A percentile compares a stretch with the other conserved stretches of the same genome.
These are phyloP conservation scores for Battus philenor DNA, from an alignment of 1,140 invertebrate species.

Conservation along the genomic window DNA sequence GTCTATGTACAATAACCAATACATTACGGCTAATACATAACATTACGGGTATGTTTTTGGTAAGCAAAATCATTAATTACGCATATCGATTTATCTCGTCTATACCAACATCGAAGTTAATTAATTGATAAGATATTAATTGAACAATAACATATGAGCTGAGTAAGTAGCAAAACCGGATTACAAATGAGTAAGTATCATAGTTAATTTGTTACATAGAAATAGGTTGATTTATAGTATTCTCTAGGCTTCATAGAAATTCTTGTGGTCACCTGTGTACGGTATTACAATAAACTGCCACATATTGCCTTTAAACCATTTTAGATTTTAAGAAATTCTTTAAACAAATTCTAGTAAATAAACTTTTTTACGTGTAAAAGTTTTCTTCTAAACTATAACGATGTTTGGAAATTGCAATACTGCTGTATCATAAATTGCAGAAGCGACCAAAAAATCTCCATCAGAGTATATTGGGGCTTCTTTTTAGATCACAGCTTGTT, in stretches of 20 bases:
- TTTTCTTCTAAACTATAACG: too few relatives aligned
- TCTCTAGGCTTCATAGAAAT: neutral
- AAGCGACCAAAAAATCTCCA: too few relatives aligned
- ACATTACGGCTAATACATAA: slow-evolving; percentile 7
- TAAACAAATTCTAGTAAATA: too few relatives aligned
- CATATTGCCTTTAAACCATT: neutral
- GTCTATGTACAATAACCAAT: neutral
- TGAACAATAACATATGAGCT: slow-evolving; percentile 10
- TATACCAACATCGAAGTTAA: slow-evolving; percentile 11
- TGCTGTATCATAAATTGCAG: too few relatives aligned
- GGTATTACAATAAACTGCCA: too few relatives aligned
- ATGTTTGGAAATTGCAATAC: too few relatives aligned
- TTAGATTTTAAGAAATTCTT: too few relatives aligned
- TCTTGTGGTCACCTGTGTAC: neutral
- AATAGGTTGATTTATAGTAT: neutral
- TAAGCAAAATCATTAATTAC: slow-evolving; percentile 12
- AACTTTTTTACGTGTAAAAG: too few relatives aligned
- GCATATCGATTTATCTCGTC: slow-evolving; percentile 13
- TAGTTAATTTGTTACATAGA: neutral
- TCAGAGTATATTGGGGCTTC: too few relatives aligned
- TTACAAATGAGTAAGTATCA: neutral
- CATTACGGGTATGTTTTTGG: slow-evolving; percentile 2
- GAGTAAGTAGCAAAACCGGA: neutral
- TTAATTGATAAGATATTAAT: slow-evolving; percentile 17
- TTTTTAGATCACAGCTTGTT: too few relatives aligned